A percentile compares a stretch with the other conserved stretches of the same genome.
Conservation (phyloP, 2,888 invertebrate species). For the Argyresthia albistria region DNA sequence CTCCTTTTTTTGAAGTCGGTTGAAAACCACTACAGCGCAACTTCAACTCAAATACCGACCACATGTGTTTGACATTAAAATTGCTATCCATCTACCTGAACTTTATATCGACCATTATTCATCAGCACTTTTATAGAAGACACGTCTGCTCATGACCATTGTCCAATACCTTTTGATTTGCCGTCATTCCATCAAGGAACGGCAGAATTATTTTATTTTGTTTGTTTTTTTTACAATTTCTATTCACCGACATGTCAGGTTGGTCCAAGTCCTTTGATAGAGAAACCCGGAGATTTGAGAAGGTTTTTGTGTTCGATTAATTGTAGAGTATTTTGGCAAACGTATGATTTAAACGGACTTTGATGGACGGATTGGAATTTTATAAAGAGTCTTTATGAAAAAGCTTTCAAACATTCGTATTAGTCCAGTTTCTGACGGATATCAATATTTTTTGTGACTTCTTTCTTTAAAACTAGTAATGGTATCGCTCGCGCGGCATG, state of each 20-base stretch:
- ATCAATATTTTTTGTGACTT: background rate
- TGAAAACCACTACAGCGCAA: too few species aligned
- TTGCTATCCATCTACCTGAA: conserved; percentile 59
- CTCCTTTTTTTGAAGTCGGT: too few species aligned
- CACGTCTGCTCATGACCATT: conserved; percentile 61
- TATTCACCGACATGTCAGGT: conserved; percentile 42
- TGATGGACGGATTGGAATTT: background rate
- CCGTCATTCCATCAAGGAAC: conserved; percentile 27
- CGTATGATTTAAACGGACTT: background rate
- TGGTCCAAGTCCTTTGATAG: conserved; percentile 36
- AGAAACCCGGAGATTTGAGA: conserved; percentile 10
- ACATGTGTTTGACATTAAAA: conserved; percentile 42
- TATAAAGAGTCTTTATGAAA: background rate
- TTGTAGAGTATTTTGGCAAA: conserved; percentile 5
- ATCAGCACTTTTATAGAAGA: conserved; percentile 32
- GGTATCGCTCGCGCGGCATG: background rate
- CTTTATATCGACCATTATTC: conserved; percentile 45
- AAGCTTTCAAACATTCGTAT: background rate
- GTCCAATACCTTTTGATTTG: conserved; percentile 67
- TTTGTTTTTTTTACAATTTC: conserved; percentile 30
- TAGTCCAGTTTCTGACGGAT: background rate
- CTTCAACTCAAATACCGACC: too few species aligned
- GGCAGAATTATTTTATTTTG: conserved; percentile 22
- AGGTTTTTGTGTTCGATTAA: conserved; percentile 2
- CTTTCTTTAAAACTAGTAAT: background rate